Conservation (phyloP, 2,888 invertebrate genomes). For the Celastrina argiolus region DNA sequence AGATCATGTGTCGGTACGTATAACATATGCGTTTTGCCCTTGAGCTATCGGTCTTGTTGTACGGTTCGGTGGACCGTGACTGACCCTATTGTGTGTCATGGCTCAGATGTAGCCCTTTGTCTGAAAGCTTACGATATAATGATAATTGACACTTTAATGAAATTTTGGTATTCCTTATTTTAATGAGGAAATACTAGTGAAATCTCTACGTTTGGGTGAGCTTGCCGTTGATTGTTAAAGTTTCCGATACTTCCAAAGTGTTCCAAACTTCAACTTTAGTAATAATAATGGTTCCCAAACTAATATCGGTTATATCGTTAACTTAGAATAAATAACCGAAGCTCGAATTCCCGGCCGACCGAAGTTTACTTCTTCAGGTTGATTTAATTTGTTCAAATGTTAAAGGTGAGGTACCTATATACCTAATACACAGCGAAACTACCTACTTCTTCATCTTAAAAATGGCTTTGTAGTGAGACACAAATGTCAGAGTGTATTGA, state of each 20-base stretch:
- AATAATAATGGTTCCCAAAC: background rate
- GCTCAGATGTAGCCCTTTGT: slow-evolving; percentile 23
- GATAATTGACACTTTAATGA: background rate
- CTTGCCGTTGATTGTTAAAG: background rate
- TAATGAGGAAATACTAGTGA: background rate
- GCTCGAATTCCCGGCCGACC: background rate
- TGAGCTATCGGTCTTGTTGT: slow-evolving; percentile 24
- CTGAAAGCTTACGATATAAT: background rate
- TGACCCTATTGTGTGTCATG: slow-evolving; percentile 26
- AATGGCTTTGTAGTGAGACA: too few relatives aligned
- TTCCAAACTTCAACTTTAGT: background rate
- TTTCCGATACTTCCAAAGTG: background rate
- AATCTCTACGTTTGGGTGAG: background rate
- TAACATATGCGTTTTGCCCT: slow-evolving; percentile 15
- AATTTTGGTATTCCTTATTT: too few relatives aligned
- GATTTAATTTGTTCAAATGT: slow-evolving; percentile 5
- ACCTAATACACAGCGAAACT: background rate
- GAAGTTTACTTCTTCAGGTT: background rate
- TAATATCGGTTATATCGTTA: slow-evolving; percentile 1
- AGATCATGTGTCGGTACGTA: slow-evolving; percentile 9
- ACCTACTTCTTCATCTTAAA: too few relatives aligned
- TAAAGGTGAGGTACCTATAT: background rate
- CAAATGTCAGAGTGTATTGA: too few relatives aligned
- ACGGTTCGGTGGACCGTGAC: slow-evolving; percentile 27
- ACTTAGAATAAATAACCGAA: background rate